Evolutionary conservation across 2,888 invertebrate species (phyloP).

Genomic region (Catotricha subobsoleta): DNA sequence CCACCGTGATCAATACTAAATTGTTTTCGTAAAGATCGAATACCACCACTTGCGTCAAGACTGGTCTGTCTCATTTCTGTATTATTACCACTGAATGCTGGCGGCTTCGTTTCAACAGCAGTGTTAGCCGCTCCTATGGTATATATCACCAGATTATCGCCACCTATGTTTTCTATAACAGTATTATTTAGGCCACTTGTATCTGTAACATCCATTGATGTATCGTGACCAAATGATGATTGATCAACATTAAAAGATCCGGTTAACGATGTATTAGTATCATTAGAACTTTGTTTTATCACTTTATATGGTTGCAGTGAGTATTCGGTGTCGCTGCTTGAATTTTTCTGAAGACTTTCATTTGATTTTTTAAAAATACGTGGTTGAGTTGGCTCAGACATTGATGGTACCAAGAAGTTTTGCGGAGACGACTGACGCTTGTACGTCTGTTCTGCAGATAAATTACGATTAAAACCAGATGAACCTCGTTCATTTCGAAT

Average conservation of each 20-base stretch:
- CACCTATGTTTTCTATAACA: constrained; percentile 13
- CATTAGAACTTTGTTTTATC: constrained; percentile 30
- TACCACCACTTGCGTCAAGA: not conserved
- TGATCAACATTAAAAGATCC: constrained; percentile 30
- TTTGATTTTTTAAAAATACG: constrained; percentile 27
- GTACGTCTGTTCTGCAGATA: constrained; percentile 9
- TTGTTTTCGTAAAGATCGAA: constrained; percentile 23
- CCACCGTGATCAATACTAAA: constrained; percentile 29
- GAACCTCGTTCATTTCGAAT: not conserved
- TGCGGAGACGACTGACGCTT: constrained; percentile 9
- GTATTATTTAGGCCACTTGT: constrained; percentile 13
- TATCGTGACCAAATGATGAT: constrained; percentile 25
- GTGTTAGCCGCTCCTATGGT: not conserved
- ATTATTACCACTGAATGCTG: constrained; percentile 13
- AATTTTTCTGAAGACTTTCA: constrained; percentile 29
- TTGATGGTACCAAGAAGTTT: constrained; percentile 9
- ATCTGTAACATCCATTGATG: constrained; percentile 23
- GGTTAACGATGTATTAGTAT: constrained; percentile 29
- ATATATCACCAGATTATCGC: not conserved
- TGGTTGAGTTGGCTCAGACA: constrained; percentile 12
- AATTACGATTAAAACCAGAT: constrained; percentile 7
- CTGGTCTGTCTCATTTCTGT: not conserved
- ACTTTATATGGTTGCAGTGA: constrained; percentile 29
- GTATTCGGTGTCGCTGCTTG: constrained; percentile 30
- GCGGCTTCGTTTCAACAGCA: constrained; percentile 10